Evolutionary conservation across 2,113 vertebrate genomes (phyloP), one percentile per base, ranked within the genome.

Genomic region (Ranitomeya imitator): DNA sequence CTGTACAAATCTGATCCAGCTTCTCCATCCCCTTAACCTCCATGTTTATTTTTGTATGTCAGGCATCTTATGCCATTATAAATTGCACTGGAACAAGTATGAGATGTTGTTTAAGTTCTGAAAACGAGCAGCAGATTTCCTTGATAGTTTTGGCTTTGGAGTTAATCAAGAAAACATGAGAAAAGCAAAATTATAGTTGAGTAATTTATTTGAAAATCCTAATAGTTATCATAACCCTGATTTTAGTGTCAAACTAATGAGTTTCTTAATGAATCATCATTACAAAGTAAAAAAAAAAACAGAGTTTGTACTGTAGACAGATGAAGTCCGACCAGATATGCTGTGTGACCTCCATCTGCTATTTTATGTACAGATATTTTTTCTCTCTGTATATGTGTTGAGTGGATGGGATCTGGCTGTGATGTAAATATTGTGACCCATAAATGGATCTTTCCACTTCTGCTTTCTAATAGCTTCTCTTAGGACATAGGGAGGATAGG

Each of bases 21-120:
- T 26, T 61, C 21, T 84, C 21, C 26, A 54, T 84, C 60, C 13
- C 31, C 51, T 26, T 84, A 71, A 84, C 63, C 63, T 71, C 51
- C 45, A n/a, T 71, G 65, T 84, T 69, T 84, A 84, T 84, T 84
- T 84, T 84, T 71, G 18, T 71, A 84, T 84, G 82, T 84, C 82
- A 84, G 31, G 63, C 21, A 84, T 71, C 81, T 69, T 69, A 54
- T 83, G 45, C 81, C 81, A 69, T 84, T 71, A 69, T 84, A 71
- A 84, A 84, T 71, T 84, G 52, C 21, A 71, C 6, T 55, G 71
- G 82, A 71, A 71, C 51, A 71, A 69, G 63, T 71, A 71, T 84
- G 71, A 71, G 63, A 84, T 84, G 63, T 69, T 71, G 82, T 65
- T 26, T 71, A 55, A 69, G 82, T 18, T 67, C n/a, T 71, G 63